These are phyloP conservation scores for Thunnus thynnus DNA, from an alignment of 2,113 vertebrate species.

Conservation along the genomic window DNA sequence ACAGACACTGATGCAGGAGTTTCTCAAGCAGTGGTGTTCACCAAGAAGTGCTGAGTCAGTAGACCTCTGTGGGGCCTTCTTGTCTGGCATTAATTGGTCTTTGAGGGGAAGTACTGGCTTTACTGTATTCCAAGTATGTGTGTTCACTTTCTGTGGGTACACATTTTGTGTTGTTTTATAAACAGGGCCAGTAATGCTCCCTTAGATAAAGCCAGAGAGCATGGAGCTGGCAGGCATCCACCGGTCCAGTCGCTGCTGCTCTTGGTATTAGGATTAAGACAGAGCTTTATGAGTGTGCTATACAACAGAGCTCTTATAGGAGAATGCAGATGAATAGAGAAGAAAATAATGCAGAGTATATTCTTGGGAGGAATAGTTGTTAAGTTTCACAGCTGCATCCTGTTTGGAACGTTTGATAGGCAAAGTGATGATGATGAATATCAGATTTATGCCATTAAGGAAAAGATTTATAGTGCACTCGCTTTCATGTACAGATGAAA, in stretches of 20 bases:
- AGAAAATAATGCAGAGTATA: slow-evolving; percentile 11
- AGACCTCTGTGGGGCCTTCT: slow-evolving; percentile 63
- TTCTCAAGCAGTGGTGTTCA: slow-evolving; percentile 17
- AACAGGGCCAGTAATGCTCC: slow-evolving; percentile 61
- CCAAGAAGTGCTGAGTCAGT: slow-evolving; percentile 69
- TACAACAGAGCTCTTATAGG: not conserved
- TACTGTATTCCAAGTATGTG: slow-evolving; percentile 58
- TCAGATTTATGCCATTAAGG: slow-evolving; percentile 25
- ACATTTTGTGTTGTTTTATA: slow-evolving; percentile 70
- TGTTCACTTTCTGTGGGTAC: slow-evolving; percentile 63
- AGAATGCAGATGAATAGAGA: slow-evolving; percentile 9
- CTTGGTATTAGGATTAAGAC: slow-evolving; percentile 50
- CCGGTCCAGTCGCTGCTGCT: slow-evolving; percentile 50
- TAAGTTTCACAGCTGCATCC: slow-evolving; percentile 16
- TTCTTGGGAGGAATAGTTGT: slow-evolving; percentile 27
- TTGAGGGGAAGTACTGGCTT: slow-evolving; percentile 62
- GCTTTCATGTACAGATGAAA: slow-evolving; percentile 22
- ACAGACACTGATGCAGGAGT: slow-evolving; percentile 10
- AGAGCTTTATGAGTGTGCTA: slow-evolving; percentile 43
- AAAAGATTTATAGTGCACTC: slow-evolving; percentile 24
- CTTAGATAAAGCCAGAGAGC: slow-evolving; percentile 62
- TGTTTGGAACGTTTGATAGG: slow-evolving; percentile 20
- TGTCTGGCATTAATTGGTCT: slow-evolving; percentile 75
- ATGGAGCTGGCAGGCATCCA: slow-evolving; percentile 57
- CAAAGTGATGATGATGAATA: slow-evolving; percentile 42